Conservation (phyloP, 1,140 invertebrate genomes). For the Pachyrhynchus sulphureomaculatus region DNA sequence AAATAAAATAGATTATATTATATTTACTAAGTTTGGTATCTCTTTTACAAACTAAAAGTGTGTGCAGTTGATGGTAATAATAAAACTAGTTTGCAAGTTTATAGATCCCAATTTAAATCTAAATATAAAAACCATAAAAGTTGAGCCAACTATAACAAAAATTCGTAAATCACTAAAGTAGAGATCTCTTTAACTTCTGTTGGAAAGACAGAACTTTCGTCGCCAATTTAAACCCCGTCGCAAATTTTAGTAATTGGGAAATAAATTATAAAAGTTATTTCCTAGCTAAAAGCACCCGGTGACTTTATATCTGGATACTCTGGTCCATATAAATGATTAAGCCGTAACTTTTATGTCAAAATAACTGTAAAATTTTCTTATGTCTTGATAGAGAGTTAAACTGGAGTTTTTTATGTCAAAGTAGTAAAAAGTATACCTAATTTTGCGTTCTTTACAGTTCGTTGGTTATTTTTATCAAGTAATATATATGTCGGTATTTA, state of each 20-base stretch:
- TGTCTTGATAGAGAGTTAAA: too few relatives aligned
- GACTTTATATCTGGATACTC: not conserved
- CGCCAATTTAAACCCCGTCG: conserved; percentile 4
- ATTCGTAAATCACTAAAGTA: not conserved
- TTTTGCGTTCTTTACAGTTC: too few relatives aligned
- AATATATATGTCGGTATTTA: too few relatives aligned
- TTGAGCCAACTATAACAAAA: conserved; percentile 2
- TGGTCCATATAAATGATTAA: too few relatives aligned
- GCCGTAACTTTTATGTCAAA: too few relatives aligned
- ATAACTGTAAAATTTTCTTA: too few relatives aligned
- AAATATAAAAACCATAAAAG: conserved; percentile 1
- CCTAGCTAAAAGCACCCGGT: not conserved
- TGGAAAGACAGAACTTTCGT: not conserved
- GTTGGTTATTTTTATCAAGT: too few relatives aligned
- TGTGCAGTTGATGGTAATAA: not conserved
- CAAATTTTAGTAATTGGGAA: conserved; percentile 17
- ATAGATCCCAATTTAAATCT: not conserved
- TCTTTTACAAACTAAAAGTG: too few relatives aligned
- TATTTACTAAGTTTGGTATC: too few relatives aligned
- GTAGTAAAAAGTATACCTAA: too few relatives aligned
- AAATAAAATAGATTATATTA: too few relatives aligned
- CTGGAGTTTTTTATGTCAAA: too few relatives aligned
- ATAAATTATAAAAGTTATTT: conserved; percentile 19
- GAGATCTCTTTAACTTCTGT: conserved; percentile 7
- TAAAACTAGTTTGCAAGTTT: not conserved